phyloP scores from a whole-genome alignment of 2,113 vertebrate species.

The Melanotaenia duboulayi region DNA sequence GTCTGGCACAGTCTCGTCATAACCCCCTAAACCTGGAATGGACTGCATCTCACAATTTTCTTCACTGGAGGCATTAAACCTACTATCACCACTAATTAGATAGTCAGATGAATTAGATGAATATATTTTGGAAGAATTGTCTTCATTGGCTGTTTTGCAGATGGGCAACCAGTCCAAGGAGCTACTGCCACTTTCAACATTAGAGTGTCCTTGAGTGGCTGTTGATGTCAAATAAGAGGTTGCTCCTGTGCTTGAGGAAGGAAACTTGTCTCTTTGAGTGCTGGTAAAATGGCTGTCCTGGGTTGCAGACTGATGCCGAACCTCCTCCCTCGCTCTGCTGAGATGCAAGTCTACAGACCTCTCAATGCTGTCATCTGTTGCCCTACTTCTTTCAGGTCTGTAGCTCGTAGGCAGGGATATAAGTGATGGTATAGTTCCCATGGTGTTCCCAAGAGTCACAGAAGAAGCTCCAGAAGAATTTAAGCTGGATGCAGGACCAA shows the following conservation, averaged over 20 bases:
- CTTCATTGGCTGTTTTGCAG: conserved; percentile 32
- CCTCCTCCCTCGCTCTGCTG: conserved; percentile 79
- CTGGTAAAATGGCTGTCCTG: conserved; percentile 77
- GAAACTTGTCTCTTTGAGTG: conserved; percentile 65
- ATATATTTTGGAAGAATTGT: conserved; percentile 37
- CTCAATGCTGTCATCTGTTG: conserved; percentile 59
- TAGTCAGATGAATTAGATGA: conserved; percentile 55
- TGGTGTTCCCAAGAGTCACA: conserved; percentile 15
- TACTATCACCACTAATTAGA: rapidly evolving
- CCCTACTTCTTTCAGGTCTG: conserved; percentile 59
- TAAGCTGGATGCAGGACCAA: too few relatives aligned
- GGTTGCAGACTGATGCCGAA: conserved; percentile 72
- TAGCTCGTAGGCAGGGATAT: conserved; percentile 71
- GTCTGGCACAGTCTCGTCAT: not conserved
- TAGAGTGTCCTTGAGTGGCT: not conserved
- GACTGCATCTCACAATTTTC: conserved; percentile 1
- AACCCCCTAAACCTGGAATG: conserved; percentile 62
- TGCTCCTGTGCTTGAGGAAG: conserved; percentile 12
- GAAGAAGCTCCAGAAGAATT: not conserved
- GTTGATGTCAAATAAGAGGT: conserved; percentile 27
- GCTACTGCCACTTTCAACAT: conserved; percentile 28
- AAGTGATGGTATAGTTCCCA: conserved; percentile 14
- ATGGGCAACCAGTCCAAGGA: conserved; percentile 63
- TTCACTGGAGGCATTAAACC: conserved; percentile 10
- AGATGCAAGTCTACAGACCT: conserved; percentile 73